phyloP scores from a whole-genome alignment of 2,797 vertebrate species.

The Babyrousa celebensis region DNA sequence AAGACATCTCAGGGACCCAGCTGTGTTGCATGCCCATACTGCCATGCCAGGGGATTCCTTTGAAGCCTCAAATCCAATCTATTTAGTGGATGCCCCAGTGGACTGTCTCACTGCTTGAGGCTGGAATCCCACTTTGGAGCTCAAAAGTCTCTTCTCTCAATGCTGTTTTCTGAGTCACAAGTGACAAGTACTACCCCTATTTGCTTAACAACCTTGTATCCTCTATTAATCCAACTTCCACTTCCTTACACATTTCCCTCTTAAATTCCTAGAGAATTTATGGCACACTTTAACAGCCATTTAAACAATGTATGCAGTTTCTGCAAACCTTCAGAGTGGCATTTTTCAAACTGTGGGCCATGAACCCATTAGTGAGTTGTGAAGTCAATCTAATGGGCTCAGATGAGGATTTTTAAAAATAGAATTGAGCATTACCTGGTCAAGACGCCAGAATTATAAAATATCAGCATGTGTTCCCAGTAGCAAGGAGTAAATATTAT shows the following conservation, averaged over 20 bases:
- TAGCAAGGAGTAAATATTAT: neutral
- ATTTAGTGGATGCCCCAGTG: neutral
- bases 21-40: neutral
- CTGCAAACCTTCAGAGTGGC: neutral
- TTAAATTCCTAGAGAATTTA: constrained; percentile 55
- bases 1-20: neutral
- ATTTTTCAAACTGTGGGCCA: neutral
- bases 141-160: neutral
- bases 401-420: neutral
- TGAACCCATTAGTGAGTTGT: neutral
- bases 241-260: neutral
- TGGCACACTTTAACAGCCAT: constrained; percentile 19
- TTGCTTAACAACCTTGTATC: neutral
- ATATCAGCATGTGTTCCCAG: neutral
- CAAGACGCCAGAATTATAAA: constrained; percentile 41
- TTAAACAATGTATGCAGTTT: constrained; percentile 27
- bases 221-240: neutral
- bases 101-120: neutral
- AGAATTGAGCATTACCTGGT: neutral
- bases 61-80: neutral
- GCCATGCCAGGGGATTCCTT: too few relatives aligned
- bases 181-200: neutral
- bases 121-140: neutral
- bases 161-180: neutral
- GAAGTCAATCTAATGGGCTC: neutral